Conservation (phyloP, 1,140 invertebrate species). For the Colletes gigas region DNA sequence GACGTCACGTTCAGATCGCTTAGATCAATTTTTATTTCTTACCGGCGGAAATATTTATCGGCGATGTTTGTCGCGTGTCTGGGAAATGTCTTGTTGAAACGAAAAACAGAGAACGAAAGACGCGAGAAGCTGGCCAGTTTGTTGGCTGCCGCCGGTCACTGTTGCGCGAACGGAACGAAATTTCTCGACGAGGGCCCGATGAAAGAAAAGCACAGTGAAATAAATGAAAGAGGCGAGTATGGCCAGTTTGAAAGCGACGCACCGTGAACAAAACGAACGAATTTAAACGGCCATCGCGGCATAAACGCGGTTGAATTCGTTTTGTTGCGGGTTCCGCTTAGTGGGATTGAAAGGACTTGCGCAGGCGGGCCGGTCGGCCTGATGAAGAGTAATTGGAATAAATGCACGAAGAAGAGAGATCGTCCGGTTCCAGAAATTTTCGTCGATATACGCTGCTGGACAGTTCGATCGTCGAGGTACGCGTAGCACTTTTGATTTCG, state of each 20-base stretch:
- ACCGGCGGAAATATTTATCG: too few species aligned
- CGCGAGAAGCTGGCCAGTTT: too few species aligned
- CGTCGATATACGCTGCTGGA: slow-evolving; percentile 30
- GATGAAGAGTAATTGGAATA: slow-evolving; percentile 44
- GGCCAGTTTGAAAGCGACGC: background rate
- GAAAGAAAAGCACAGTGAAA: background rate
- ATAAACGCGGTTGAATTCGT: slow-evolving; percentile 20
- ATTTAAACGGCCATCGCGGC: slow-evolving; percentile 13
- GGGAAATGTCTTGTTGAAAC: too few species aligned
- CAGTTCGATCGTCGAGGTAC: slow-evolving; percentile 54
- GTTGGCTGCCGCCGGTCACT: too few species aligned
- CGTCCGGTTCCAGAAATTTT: slow-evolving; percentile 55
- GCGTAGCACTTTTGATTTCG: slow-evolving; percentile 61
- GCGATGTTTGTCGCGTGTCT: too few species aligned
- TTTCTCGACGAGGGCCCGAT: background rate
- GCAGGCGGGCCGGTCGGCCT: background rate
- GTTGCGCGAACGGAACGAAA: too few species aligned
- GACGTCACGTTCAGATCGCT: too few species aligned
- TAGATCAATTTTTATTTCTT: too few species aligned
- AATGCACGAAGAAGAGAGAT: slow-evolving; percentile 58
- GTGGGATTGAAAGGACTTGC: slow-evolving; percentile 25
- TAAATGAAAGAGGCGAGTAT: background rate
- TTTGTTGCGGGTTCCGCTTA: slow-evolving; percentile 11
- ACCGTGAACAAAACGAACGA: background rate
- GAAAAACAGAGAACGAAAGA: background rate